phyloP scores from a whole-genome alignment of 1,140 invertebrate genomes.

The Pemphigus obesinymphae region DNA sequence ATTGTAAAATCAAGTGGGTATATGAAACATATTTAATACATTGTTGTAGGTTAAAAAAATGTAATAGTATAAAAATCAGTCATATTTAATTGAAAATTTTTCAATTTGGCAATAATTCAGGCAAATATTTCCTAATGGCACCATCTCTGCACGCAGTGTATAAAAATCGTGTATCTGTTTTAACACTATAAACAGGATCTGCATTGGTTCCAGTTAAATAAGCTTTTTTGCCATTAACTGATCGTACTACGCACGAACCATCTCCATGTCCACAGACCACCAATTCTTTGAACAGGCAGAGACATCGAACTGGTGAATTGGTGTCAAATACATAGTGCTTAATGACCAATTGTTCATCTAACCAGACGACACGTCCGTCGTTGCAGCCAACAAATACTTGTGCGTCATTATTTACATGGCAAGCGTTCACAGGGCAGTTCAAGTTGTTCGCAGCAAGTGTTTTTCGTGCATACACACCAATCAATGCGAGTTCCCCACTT shows the following conservation, averaged over 20 bases:
- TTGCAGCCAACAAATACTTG: constrained; percentile 54
- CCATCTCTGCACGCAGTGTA: constrained; percentile 58
- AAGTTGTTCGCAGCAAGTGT: constrained; percentile 51
- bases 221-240: constrained; percentile 51
- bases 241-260: constrained; percentile 56
- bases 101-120: constrained; percentile 34
- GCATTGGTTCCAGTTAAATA: constrained; percentile 65
- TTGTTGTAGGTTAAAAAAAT: not conserved
- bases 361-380: constrained; percentile 54
- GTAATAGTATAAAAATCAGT: not conserved
- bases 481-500: constrained; percentile 57
- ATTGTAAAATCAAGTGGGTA: not conserved
- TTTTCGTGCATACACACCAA: constrained; percentile 57
- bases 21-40: not conserved
- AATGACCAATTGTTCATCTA: constrained; percentile 48
- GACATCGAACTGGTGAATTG: constrained; percentile 48
- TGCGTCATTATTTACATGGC: constrained; percentile 51
- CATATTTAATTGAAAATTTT: not conserved
- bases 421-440: constrained; percentile 55
- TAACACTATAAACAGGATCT: constrained; percentile 60
- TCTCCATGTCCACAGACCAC: constrained; percentile 55
- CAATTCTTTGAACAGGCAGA: constrained; percentile 17
- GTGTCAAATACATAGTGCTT: constrained; percentile 47
- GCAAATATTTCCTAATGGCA: constrained; percentile 56
- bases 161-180: constrained; percentile 55